phyloP scores from a whole-genome alignment of 2,888 invertebrate species.

The Drosophila birchii region DNA sequence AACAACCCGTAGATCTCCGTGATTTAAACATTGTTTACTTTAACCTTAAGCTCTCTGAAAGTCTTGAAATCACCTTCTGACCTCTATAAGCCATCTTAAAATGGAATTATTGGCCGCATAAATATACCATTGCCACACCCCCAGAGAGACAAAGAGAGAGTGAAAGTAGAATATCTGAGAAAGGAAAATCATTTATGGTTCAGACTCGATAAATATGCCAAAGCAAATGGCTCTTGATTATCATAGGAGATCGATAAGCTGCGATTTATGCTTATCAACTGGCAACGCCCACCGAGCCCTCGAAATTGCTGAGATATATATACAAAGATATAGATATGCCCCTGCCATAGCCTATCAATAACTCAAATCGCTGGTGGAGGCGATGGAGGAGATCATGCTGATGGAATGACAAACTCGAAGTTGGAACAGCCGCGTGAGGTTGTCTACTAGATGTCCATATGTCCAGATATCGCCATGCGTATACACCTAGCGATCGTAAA shows the following conservation, averaged over 20 bases:
- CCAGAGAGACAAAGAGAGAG: slow-evolving; percentile 19
- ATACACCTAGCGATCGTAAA: slow-evolving; percentile 53
- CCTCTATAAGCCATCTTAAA: neutral
- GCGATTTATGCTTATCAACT: slow-evolving; percentile 70
- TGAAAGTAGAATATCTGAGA: slow-evolving; percentile 42
- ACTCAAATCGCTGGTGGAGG: slow-evolving; percentile 31
- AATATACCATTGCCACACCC: slow-evolving; percentile 5
- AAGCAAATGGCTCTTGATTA: slow-evolving; percentile 31
- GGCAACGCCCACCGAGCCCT: slow-evolving; percentile 60
- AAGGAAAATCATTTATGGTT: slow-evolving; percentile 38
- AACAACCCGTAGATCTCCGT: too few relatives aligned
- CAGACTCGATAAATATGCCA: slow-evolving; percentile 33
- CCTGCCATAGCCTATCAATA: neutral
- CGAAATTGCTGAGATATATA: neutral
- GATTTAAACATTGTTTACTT: neutral
- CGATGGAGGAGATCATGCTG: slow-evolving; percentile 49
- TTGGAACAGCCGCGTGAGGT: slow-evolving; percentile 3
- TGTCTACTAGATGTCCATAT: slow-evolving; percentile 34
- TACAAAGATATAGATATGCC: neutral
- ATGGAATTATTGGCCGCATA: slow-evolving; percentile 25
- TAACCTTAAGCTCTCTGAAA: neutral
- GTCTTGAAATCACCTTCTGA: neutral
- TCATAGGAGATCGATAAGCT: slow-evolving; percentile 63
- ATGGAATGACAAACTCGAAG: slow-evolving; percentile 68
- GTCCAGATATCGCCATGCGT: slow-evolving; percentile 2